phyloP scores from a whole-genome alignment of 2,888 invertebrate species.

The Erynnis tages region DNA sequence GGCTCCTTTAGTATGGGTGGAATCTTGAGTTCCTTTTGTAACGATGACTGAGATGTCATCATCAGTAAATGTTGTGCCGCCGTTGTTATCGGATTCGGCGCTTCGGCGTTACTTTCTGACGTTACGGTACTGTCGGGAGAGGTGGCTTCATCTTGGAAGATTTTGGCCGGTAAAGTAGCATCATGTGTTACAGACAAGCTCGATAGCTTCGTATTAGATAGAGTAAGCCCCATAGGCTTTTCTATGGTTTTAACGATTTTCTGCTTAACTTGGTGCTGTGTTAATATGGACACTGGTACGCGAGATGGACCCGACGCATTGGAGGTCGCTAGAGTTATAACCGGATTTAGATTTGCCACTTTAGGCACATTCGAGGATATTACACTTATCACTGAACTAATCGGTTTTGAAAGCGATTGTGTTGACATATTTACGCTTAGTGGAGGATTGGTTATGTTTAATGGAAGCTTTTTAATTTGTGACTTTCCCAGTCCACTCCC shows the following conservation, averaged over 20 bases:
- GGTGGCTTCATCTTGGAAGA: conserved; percentile 85
- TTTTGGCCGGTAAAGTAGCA: conserved; percentile 83
- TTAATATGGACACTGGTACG: conserved; percentile 68
- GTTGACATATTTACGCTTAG: conserved; percentile 62
- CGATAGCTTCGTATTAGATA: conserved; percentile 78
- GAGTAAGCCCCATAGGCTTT: conserved; percentile 74
- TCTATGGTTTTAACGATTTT: conserved; percentile 77
- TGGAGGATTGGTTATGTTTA: conserved; percentile 61
- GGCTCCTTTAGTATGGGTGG: conserved; percentile 49
- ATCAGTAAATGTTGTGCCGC: conserved; percentile 46
- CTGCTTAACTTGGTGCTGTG: conserved; percentile 76
- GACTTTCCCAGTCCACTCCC: conserved; percentile 45
- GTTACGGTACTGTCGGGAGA: conserved; percentile 79
- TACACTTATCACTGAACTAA: conserved; percentile 74
- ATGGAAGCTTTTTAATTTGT: conserved; percentile 63
- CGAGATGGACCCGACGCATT: conserved; percentile 54
- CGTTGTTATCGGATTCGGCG: conserved; percentile 42
- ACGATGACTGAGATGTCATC: conserved; percentile 42
- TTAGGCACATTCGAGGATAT: conserved; percentile 72
- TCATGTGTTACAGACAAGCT: conserved; percentile 81
- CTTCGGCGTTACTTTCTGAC: conserved; percentile 50
- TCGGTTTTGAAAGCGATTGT: conserved; percentile 61
- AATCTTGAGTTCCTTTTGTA: conserved; percentile 49
- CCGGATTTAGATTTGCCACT: conserved; percentile 60
- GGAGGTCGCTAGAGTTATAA: conserved; percentile 64